Base-by-base conservation (phyloP, 2,888 invertebrate genomes). In the Noctuana brunneofusca region DNA sequence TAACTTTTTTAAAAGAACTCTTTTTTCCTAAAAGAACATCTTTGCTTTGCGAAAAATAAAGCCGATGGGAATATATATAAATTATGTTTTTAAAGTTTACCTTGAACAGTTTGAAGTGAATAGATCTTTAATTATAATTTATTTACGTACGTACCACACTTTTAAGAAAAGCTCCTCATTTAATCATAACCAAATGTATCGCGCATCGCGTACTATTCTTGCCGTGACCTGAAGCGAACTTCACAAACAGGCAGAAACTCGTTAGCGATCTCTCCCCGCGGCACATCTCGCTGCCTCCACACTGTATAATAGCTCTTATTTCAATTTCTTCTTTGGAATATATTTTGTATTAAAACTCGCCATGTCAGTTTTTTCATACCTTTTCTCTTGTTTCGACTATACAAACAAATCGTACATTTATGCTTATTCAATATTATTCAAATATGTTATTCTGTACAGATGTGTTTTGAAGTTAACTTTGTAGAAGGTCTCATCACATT, bases 161-260 rank as follows among this genome's bases (percentile, higher is more conserved):
- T 49, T 49, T 11, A 49, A 20, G 14, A 22, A 52, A 43, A 41
- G 22, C 24, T 52, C 50, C 12, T 59, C 27, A 46, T 53, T 54
- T 54, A 50, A 62, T 58, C 24, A 59, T 53, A 57, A 54, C 41
- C 46, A 41, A 41, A 41, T 16, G 14, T 62, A 41, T 49, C 41
- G 69, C 68, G 69, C 63, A 27, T 3, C n/a, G 38, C 38, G 46
- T 46, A 66, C 69, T 71, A 70, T 71, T 71, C 65, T 69, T 70
- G 27, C 14, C 30, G 72, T 75, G 76, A 78, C 78, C 76, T 71
- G 67, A 62, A 74, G 69, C 73, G 67, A 76, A 81, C 71, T 81
- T 78, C 75, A 73, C 79, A 76, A 81, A 79, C 75, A 72, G 73
- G 72, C 73, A 71, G 78, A 79, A 81, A 78, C 80, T 81, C 80